phyloP scores from a whole-genome alignment of 2,888 invertebrate genomes.

The Cryptus viduatorius region DNA sequence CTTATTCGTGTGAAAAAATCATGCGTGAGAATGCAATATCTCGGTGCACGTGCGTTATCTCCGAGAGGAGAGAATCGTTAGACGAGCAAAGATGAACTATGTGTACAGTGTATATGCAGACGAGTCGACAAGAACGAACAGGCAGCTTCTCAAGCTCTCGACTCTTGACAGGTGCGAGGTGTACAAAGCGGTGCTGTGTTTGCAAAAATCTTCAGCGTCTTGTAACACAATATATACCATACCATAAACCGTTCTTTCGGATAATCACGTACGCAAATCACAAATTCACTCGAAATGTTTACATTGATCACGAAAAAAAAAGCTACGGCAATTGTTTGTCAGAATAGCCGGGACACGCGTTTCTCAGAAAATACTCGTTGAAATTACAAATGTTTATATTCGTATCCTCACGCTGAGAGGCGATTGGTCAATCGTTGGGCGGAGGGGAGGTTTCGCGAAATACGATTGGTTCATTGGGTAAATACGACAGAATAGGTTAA shows the following conservation, averaged over 20 bases:
- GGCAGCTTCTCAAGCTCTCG: slow-evolving; percentile 1
- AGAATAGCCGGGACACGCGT: no score
- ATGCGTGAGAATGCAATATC: slow-evolving; percentile 1
- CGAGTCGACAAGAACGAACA: background rate
- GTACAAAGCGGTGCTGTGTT: background rate
- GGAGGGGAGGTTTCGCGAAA: no score
- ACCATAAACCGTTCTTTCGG: background rate
- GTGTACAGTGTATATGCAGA: background rate
- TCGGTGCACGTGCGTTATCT: background rate
- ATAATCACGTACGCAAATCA: no score
- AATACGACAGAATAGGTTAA: background rate
- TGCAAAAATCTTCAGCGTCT: slow-evolving; percentile 1
- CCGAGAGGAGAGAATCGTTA: background rate
- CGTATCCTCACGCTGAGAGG: no score
- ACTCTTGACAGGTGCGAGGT: slow-evolving; percentile 12
- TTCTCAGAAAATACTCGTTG: no score
- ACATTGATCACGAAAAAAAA: no score
- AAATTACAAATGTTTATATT: no score
- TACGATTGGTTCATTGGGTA: no score
- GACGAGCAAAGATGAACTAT: background rate
- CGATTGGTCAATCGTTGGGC: no score
- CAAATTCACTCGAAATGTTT: no score
- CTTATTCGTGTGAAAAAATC: background rate
- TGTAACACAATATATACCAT: background rate
- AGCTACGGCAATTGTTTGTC: no score